phyloP scores from a whole-genome alignment of 2,888 invertebrate species.

The Dromius quadrimaculatus region DNA sequence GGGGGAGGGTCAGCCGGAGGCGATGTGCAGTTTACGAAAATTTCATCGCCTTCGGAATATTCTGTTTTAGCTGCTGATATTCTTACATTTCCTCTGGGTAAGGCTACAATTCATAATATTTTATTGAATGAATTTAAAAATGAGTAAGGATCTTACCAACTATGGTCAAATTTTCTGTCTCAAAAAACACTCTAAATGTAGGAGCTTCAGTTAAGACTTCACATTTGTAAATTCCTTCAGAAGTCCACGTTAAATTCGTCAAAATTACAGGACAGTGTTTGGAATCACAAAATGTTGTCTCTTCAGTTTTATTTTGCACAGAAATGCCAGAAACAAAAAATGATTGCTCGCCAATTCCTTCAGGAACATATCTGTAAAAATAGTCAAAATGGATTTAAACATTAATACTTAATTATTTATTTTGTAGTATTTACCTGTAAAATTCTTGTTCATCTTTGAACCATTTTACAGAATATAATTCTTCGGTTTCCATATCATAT shows the following conservation, averaged over 20 bases:
- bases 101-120: no score
- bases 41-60: constrained; percentile 39
- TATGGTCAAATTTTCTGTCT: constrained; percentile 40
- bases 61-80: constrained; percentile 15
- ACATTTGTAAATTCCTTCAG: constrained; percentile 37
- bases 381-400: neutral
- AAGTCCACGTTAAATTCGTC: constrained; percentile 13
- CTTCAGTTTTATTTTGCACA: neutral
- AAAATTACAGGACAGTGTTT: constrained; percentile 36
- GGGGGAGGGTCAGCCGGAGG: constrained; percentile 41
- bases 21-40: constrained; percentile 38
- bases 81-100: constrained; percentile 29
- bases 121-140: no score
- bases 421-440: constrained; percentile 64
- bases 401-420: neutral
- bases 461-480: constrained; percentile 70
- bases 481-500: constrained; percentile 68
- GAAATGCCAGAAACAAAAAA: constrained; percentile 16
- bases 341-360: constrained; percentile 1
- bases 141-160: constrained; percentile 24
- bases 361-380: constrained; percentile 29
- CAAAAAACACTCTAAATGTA: constrained; percentile 27
- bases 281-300: constrained; percentile 1
- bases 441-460: constrained; percentile 68
- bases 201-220: constrained; percentile 47